A percentile compares a stretch with the other conserved stretches of the same genome.
phyloP scores from a whole-genome alignment of 2,888 invertebrate genomes.

The Andrena bicolor region DNA sequence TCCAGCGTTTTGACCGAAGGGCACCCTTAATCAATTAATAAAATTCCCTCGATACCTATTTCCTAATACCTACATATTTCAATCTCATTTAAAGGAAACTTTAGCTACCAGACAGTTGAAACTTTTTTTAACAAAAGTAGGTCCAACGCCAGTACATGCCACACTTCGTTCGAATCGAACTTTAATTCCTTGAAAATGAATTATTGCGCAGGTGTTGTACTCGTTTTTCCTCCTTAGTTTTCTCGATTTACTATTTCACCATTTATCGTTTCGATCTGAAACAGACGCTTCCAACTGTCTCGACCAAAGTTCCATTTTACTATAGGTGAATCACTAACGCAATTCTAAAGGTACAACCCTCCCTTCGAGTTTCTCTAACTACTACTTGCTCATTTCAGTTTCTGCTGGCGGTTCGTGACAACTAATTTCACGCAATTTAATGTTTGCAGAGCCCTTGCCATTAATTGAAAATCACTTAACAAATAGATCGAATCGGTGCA shows the following conservation, averaged over 20 bases:
- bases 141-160: background rate
- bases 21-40: constrained; percentile 1
- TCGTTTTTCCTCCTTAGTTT: background rate
- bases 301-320: background rate
- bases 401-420: no score
- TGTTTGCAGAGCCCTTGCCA: no score
- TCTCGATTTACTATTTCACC: background rate
- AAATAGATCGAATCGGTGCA: no score
- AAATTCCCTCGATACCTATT: background rate
- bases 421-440: no score
- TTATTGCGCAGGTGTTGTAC: background rate
- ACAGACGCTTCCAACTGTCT: constrained; percentile 1
- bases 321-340: no score
- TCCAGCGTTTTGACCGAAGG: background rate
- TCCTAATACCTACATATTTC: background rate
- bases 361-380: no score
- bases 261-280: background rate
- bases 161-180: background rate
- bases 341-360: no score
- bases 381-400: no score
- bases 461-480: no score
- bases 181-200: constrained; percentile 15
- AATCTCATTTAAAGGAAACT: background rate
- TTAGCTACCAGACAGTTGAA: background rate
- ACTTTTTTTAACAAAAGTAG: background rate